phyloP scores from a whole-genome alignment of 1,140 invertebrate species.

The Amphibalanus amphitrite region DNA sequence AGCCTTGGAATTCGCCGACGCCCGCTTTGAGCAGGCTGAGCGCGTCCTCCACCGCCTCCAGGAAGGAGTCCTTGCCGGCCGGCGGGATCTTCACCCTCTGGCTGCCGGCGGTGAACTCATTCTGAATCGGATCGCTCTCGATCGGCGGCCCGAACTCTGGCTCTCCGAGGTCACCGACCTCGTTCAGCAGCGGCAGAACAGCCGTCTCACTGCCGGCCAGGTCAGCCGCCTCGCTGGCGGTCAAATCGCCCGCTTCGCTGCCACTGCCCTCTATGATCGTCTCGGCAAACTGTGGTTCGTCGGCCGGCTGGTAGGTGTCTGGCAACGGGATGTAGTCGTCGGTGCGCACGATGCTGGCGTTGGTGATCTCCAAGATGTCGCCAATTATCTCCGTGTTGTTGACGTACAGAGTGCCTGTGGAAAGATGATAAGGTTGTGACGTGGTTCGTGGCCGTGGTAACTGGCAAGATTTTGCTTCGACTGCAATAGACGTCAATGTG shows the following conservation, averaged over 20 bases:
- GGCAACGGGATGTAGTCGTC: not conserved
- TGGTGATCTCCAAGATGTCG: not conserved
- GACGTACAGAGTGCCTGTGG: not conserved
- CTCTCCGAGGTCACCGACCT: not conserved
- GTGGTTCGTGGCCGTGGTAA: too few species aligned
- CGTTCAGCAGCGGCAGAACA: not conserved
- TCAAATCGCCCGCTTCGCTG: too few species aligned
- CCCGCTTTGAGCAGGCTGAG: slow-evolving; percentile 38
- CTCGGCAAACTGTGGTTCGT: not conserved
- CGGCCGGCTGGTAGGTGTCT: not conserved
- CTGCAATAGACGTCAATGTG: too few species aligned
- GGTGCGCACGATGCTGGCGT: not conserved
- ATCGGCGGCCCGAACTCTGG: not conserved
- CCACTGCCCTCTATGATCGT: not conserved
- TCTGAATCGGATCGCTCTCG: not conserved
- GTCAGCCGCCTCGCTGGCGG: not conserved
- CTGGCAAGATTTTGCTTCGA: too few species aligned
- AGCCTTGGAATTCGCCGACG: slow-evolving; percentile 43
- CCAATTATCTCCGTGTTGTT: not conserved
- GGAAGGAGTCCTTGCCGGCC: slow-evolving; percentile 21
- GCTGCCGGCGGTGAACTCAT: not conserved
- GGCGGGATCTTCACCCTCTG: not conserved
- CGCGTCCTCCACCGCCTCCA: slow-evolving; percentile 38
- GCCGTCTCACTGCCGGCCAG: not conserved
- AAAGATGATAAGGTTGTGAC: not conserved